Percentiles rank a stretch among this genome's conserved stretches.
Evolutionary conservation across 2,888 invertebrate species (phyloP).

Genomic region (Pycnomerus fuliginosus): DNA sequence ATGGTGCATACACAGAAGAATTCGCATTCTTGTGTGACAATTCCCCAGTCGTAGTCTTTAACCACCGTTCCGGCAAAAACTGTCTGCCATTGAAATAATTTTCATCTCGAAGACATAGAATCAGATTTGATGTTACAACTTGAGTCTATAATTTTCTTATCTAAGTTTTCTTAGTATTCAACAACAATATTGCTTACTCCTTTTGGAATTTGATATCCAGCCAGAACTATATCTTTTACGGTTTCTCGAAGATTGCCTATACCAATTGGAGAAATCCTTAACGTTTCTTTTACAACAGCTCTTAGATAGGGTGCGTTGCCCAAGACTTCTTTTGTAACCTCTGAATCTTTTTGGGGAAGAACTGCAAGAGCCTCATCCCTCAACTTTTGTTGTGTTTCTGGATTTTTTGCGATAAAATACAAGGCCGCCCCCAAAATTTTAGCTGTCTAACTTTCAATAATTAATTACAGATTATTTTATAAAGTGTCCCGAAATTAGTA

Average conservation of each 20-base stretch:
- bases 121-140: conserved; percentile 19
- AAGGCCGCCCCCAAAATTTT: conserved; percentile 49
- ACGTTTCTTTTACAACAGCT: conserved; percentile 64
- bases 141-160: conserved; percentile 24
- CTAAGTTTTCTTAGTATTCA: neutral
- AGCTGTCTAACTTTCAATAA: too few species aligned
- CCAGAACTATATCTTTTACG: conserved; percentile 42
- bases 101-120: conserved; percentile 17
- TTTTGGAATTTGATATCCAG: conserved; percentile 45
- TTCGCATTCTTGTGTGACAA: conserved; percentile 43
- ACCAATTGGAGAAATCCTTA: conserved; percentile 47
- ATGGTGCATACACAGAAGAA: conserved; percentile 65
- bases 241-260: conserved; percentile 28
- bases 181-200: conserved; percentile 34
- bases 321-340: conserved; percentile 45
- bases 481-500: too few species aligned
- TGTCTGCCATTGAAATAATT: conserved; percentile 31
- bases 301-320: conserved; percentile 55
- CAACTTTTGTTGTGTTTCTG: conserved; percentile 48
- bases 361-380: conserved; percentile 44
- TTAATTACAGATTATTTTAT: too few species aligned
- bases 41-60: conserved; percentile 30
- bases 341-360: conserved; percentile 35
- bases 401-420: conserved; percentile 50
- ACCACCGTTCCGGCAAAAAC: conserved; percentile 43